Conservation (phyloP, 2,113 vertebrate species). For the Emydocephalus ijimae region DNA sequence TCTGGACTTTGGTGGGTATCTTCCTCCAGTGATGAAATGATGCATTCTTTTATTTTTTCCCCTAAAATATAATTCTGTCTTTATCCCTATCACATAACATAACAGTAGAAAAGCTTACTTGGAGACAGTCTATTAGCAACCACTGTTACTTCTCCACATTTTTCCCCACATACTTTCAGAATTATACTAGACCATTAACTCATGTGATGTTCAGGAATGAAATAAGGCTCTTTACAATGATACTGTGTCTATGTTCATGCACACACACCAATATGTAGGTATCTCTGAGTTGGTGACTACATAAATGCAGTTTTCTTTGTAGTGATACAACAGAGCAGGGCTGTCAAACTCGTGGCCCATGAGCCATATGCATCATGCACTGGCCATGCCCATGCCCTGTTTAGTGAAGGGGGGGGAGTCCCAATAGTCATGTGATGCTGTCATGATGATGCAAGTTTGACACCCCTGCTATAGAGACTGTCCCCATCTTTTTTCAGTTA, state of each 20-base stretch:
- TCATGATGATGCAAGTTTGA: too few relatives aligned
- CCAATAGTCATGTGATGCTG: too few relatives aligned
- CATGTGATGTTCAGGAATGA: background rate
- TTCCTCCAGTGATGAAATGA: background rate
- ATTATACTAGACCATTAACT: background rate
- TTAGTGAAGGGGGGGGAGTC: too few relatives aligned
- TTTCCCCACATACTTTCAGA: background rate
- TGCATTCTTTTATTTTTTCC: background rate
- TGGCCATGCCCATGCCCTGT: too few relatives aligned
- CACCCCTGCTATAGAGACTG: background rate
- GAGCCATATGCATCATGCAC: too few relatives aligned
- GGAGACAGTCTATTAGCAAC: background rate
- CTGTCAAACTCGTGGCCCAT: too few relatives aligned
- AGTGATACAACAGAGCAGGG: background rate
- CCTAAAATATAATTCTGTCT: background rate
- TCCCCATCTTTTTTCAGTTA: background rate
- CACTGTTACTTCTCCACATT: background rate
- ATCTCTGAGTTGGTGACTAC: background rate
- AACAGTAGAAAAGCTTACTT: background rate
- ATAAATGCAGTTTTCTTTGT: background rate
- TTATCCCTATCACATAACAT: background rate
- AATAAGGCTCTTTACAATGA: background rate
- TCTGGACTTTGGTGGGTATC: background rate
- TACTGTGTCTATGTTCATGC: background rate
- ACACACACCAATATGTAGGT: background rate